Percentiles rank a stretch among this genome's conserved stretches.
These are phyloP conservation scores for Clistopyga incitator DNA, from an alignment of 2,888 invertebrate genomes.

Conservation along the genomic window DNA sequence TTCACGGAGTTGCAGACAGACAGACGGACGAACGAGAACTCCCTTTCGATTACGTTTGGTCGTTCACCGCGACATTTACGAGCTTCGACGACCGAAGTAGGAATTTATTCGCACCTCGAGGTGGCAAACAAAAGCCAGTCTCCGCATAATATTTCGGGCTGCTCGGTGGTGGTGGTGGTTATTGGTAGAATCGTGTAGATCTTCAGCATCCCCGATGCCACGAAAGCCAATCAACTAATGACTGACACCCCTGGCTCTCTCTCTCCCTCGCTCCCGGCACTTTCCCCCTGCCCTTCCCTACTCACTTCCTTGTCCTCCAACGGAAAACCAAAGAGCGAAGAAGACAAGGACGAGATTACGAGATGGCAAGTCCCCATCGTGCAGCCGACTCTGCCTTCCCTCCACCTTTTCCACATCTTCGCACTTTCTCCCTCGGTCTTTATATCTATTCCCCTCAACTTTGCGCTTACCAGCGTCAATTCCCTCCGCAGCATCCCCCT, in stretches of 20 bases:
- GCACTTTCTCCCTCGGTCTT: constrained; percentile 42
- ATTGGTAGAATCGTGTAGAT: constrained; percentile 54
- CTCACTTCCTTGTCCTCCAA: not conserved
- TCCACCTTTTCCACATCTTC: constrained; percentile 5
- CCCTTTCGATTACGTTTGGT: constrained; percentile 26
- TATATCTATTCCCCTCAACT: constrained; percentile 19
- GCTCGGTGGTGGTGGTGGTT: constrained; percentile 64
- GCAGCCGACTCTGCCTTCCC: not conserved
- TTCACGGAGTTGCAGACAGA: not conserved
- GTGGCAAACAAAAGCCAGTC: constrained; percentile 60
- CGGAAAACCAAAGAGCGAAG: not conserved
- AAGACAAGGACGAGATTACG: not conserved
- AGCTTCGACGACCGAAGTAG: constrained; percentile 26
- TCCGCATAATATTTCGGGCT: constrained; percentile 61
- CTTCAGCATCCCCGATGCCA: constrained; percentile 36
- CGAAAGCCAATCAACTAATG: constrained; percentile 76
- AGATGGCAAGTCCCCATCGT: constrained; percentile 2
- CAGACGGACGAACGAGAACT: constrained; percentile 12
- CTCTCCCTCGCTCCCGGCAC: constrained; percentile 4
- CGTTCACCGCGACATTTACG: constrained; percentile 39
- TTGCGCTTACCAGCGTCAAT: constrained; percentile 4
- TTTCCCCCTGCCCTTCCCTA: constrained; percentile 26
- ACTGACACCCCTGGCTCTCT: constrained; percentile 71
- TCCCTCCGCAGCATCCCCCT: constrained; percentile 36
- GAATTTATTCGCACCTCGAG: constrained; percentile 31